phyloP scores from a whole-genome alignment of 2,113 vertebrate genomes.

The Elephas maximus region DNA sequence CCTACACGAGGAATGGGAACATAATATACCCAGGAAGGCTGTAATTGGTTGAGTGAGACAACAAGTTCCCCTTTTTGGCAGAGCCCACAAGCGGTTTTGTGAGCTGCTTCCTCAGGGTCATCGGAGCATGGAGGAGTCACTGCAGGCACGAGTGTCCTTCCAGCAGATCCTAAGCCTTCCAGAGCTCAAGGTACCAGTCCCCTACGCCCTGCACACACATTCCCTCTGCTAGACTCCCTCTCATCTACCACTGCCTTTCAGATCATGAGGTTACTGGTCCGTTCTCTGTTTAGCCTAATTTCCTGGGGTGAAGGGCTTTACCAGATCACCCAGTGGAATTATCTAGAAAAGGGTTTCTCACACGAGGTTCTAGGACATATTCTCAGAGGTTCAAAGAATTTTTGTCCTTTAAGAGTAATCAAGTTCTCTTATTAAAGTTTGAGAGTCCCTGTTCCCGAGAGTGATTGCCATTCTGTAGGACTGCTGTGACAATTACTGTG shows the following conservation, averaged over 20 bases:
- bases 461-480: background rate
- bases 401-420: background rate
- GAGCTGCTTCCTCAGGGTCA: slow-evolving; percentile 92
- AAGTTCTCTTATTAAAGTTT: background rate
- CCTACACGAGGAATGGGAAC: background rate
- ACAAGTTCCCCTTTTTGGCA: slow-evolving; percentile 79
- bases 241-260: background rate
- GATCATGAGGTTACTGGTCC: background rate
- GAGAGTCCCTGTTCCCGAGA: background rate
- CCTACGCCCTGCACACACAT: background rate
- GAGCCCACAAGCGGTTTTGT: slow-evolving; percentile 94
- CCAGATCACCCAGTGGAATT: background rate
- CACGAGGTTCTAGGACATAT: background rate
- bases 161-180: slow-evolving; percentile 91
- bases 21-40: background rate
- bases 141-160: slow-evolving; percentile 86
- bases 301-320: background rate
- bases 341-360: background rate
- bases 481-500: background rate
- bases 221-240: background rate
- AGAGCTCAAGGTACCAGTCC: slow-evolving; percentile 94
- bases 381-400: background rate
- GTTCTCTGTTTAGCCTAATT: background rate
- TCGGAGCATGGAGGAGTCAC: slow-evolving; percentile 72
- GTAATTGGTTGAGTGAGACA: fast-evolving